These are phyloP conservation scores for Drosophila algonquin DNA, from an alignment of 2,888 invertebrate genomes.

Conservation along the genomic window DNA sequence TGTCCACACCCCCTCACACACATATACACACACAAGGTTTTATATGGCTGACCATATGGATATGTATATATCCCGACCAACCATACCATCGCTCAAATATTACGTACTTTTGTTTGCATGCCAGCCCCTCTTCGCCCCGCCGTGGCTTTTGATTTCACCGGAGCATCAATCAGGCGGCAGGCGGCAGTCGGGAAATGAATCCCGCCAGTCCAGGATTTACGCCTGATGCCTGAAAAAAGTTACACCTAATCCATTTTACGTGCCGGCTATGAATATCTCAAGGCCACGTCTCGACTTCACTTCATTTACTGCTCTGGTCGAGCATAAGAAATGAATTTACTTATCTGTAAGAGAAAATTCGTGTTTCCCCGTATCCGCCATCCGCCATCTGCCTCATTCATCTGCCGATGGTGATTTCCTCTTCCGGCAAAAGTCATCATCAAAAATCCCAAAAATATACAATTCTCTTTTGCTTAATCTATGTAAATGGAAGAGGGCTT, in stretches of 20 bases:
- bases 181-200: constrained; percentile 51
- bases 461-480: constrained; percentile 34
- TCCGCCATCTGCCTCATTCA: neutral
- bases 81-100: constrained; percentile 13
- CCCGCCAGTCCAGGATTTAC: constrained; percentile 33
- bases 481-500: constrained; percentile 1
- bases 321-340: constrained; percentile 43
- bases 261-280: constrained; percentile 36
- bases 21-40: constrained; percentile 16
- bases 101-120: constrained; percentile 11
- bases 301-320: constrained; percentile 30
- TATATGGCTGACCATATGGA: constrained; percentile 23
- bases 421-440: constrained; percentile 33
- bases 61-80: constrained; percentile 26
- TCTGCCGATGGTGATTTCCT: constrained; percentile 29
- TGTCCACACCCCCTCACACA: constrained; percentile 54
- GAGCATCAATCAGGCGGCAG: constrained; percentile 39
- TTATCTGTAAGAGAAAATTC: constrained; percentile 24
- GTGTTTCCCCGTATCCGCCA: neutral
- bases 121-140: neutral
- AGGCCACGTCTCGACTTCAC: constrained; percentile 31
- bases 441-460: constrained; percentile 29
- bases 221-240: constrained; percentile 26
- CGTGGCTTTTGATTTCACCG: neutral
- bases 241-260: constrained; percentile 42